A percentile compares a stretch with the other conserved stretches of the same genome.
These are phyloP conservation scores for Drosophila eohydei DNA, from an alignment of 2,888 invertebrate species.

Conservation along the genomic window DNA sequence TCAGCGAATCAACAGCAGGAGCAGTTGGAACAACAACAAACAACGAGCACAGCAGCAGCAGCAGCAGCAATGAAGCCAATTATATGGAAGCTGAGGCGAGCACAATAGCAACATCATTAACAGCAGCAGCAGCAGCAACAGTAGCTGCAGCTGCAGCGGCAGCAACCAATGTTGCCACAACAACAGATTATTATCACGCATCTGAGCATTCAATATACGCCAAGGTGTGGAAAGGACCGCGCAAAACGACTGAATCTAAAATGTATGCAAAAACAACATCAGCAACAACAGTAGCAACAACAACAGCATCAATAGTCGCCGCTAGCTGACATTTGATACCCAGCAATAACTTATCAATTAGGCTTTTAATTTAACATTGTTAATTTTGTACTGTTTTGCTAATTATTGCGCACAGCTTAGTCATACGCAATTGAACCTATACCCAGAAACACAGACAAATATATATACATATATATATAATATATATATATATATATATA, in stretches of 20 bases:
- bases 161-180: conserved; percentile 10
- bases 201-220: conserved; percentile 84
- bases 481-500: not conserved
- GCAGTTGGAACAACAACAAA: conserved; percentile 12
- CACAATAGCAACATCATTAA: conserved; percentile 40
- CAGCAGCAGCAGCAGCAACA: conserved; percentile 13
- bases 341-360: conserved; percentile 33
- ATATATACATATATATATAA: not conserved
- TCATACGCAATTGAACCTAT: conserved; percentile 26
- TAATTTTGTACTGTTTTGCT: conserved; percentile 27
- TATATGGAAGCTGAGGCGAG: conserved; percentile 16
- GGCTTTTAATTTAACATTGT: conserved; percentile 26
- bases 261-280: conserved; percentile 76
- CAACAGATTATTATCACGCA: conserved; percentile 69
- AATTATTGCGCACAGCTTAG: conserved; percentile 33
- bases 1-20: conserved; percentile 40
- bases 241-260: conserved; percentile 84
- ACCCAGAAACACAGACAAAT: conserved; percentile 2
- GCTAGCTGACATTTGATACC: conserved; percentile 24
- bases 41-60: conserved; percentile 4
- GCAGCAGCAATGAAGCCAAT: conserved; percentile 29
- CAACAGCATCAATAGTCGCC: conserved; percentile 5
- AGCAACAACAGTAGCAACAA: conserved; percentile 7
- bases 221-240: conserved; percentile 85
- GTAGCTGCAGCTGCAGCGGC: conserved; percentile 4